Evolutionary conservation across 2,797 vertebrate species (phyloP), one percentile per base, ranked within the genome.

Genomic region (Crenichthys baileyi): DNA sequence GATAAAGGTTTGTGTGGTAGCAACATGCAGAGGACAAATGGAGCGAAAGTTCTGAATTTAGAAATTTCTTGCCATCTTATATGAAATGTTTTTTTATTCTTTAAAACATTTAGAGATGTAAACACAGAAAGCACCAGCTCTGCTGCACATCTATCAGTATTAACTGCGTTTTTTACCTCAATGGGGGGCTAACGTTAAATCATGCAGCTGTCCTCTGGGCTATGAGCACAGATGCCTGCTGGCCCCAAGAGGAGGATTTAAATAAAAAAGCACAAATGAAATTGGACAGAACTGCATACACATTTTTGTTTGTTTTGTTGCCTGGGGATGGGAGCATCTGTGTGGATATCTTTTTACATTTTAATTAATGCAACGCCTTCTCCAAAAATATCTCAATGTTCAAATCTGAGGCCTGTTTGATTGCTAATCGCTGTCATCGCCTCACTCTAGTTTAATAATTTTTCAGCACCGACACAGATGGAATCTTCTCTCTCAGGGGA

Each of bases 181-280:
- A 85, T 85, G 53, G 73, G 36, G n/a, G 72, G 73, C 79, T 75
- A 63, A 39, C 46, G 24, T 78, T 81, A 81, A 91, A 84, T 84
- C 73, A 86, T 84, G 79, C 79, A 81, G 83, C 72, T 70, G 53
- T 76, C 82, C 61, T 83, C 50, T 51, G 72, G 81, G 85, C 60
- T 83, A 67, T 72, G 29, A 83, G 71, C 84, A 81, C 90, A 93
- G 91, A 91, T 90, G 89, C 88, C 86, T 73, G 53, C 29, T 78
- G 76, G 75, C 76, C 85, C 60, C 50, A 79, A 78, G 81, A 83
- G 86, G 79, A 73, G 44, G 44, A 75, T 83, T 73, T 44, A 48
- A 50, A 73, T 71, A 65, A 83, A 41, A 72, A 12, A 4, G 20
- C 72, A 79, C 72, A 70, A 89, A 84, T 76, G 83, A 68, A 88